Conservation (phyloP, 2,113 vertebrate genomes). For the Xiphophorus hellerii region DNA sequence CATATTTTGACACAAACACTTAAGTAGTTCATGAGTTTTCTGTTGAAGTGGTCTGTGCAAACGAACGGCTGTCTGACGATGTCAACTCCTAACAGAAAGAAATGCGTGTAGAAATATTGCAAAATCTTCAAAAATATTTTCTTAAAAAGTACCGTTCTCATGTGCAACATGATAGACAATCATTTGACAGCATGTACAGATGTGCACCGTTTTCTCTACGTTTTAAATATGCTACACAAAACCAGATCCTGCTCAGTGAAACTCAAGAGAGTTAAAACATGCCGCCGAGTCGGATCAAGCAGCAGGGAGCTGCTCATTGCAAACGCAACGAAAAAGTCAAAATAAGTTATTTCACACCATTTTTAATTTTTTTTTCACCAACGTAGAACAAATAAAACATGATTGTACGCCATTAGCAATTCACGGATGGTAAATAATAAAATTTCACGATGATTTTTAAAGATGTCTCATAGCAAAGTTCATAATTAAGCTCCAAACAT, state of each 20-base stretch:
- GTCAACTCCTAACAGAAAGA: constrained; percentile 13
- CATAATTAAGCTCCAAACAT: constrained; percentile 41
- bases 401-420: constrained; percentile 27
- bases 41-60: constrained; percentile 23
- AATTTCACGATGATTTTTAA: constrained; percentile 10
- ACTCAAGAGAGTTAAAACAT: neutral
- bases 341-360: neutral
- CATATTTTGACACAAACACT: constrained; percentile 1
- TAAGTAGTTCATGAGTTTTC: constrained; percentile 4
- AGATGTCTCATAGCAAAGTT: constrained; percentile 14
- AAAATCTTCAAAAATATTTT: constrained; percentile 18
- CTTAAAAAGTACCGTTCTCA: constrained; percentile 34
- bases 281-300: constrained; percentile 14
- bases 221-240: constrained; percentile 62
- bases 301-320: neutral
- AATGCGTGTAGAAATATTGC: constrained; percentile 52
- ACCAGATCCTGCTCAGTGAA: constrained; percentile 17
- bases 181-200: constrained; percentile 47
- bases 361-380: neutral
- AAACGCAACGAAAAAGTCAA: constrained; percentile 3
- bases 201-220: constrained; percentile 42
- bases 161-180: constrained; percentile 50
- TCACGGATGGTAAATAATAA: constrained; percentile 24
- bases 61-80: constrained; percentile 15
- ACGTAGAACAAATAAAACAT: constrained; percentile 14